Evolutionary conservation across 2,888 invertebrate species (phyloP), one percentile per base, ranked within the genome.

Genomic region (Drosophila infuscata): DNA sequence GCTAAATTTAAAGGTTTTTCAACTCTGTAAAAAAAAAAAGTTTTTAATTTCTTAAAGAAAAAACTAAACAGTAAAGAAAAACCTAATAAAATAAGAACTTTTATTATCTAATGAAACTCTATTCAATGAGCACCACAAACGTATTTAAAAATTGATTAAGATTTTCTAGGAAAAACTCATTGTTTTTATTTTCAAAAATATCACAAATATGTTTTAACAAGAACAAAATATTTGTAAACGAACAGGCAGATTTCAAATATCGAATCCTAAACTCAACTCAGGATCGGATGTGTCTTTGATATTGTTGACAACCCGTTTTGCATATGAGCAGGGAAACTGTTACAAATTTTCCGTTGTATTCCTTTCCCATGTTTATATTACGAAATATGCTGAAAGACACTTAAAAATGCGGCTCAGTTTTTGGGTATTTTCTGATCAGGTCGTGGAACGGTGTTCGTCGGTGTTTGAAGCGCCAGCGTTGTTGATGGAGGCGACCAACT

Each of bases 401-500:
- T 83, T 79, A 82, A 88, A 70, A 67, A 35, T 51, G 74, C 52
- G 57, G 68, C 54, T 72, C 12, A 53, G 43, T 63, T 61, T 67
- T 58, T 5, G 6, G 25, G 8, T 25, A 0, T 25, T 38, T 62
- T 46, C 9, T 41, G 74, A 74, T 76, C 79, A 7, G 60, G 29
- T 38, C 9, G 15, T 5, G 30, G 20, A 15, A 2, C 17, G 32
- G 52, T 12, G 52, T 41, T 61, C 58, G 11, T 61, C 58, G 11
- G 43, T 30, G 20, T 58, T 48, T 35, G 81, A 43, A 79, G 78
- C 78, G 78, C 78, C 78, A 73, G 73, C 61, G 61, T 29, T 57
- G 73, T 46, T 78, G 78, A 79, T 79, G 81, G 78, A 81, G 60
- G 78, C 68, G 43, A 61, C 52, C 90, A 88, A 89, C 86, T 85